A percentile compares a stretch with the other conserved stretches of the same genome.
Conservation (phyloP, 2,113 vertebrate species). For the Scomber scombrus region DNA sequence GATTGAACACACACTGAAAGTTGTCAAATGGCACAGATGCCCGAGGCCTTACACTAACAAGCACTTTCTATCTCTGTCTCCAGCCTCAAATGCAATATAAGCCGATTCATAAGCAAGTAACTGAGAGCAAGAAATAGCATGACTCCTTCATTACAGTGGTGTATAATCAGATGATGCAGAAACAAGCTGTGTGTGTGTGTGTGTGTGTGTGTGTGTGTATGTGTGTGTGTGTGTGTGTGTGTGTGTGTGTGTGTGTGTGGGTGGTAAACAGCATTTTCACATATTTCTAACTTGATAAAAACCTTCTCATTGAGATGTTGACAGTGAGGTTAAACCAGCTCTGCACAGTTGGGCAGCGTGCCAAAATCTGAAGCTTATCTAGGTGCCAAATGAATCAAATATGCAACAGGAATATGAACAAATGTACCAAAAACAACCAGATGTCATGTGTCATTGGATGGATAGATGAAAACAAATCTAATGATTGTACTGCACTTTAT, state of each 20-base stretch:
- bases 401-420: constrained; percentile 5
- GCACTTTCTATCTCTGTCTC: constrained; percentile 9
- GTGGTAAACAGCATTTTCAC: constrained; percentile 1
- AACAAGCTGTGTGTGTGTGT: constrained; percentile 3
- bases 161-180: constrained; percentile 18
- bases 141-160: constrained; percentile 13
- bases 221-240: too few relatives aligned
- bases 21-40: neutral
- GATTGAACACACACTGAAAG: constrained; percentile 19
- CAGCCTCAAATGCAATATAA: constrained; percentile 4
- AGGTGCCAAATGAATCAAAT: neutral
- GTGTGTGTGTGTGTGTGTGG: too few relatives aligned
- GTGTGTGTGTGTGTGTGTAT: too few relatives aligned
- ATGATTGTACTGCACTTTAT: too few relatives aligned
- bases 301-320: neutral
- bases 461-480: too few relatives aligned
- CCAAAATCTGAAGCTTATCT: neutral
- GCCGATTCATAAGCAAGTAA: constrained; percentile 14
- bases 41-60: constrained; percentile 6
- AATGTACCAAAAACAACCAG: too few relatives aligned
- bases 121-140: constrained; percentile 11
- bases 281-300: neutral
- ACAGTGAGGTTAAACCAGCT: neutral
- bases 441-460: too few relatives aligned
- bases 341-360: neutral